Conservation (phyloP, 2,888 invertebrate genomes). For the Pseudoips prasinana region DNA sequence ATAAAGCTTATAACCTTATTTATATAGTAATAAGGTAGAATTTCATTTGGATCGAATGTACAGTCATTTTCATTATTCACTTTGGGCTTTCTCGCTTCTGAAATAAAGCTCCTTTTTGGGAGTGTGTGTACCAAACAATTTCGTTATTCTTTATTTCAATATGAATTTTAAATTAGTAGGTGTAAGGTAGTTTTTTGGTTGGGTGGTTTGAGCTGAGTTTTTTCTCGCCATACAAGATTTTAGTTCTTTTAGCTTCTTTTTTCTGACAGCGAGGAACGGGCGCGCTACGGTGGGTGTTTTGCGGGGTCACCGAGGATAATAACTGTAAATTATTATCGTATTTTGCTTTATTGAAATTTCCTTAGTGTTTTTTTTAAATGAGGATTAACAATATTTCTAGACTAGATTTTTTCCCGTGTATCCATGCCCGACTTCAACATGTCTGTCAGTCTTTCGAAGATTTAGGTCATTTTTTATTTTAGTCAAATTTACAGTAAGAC, state of each 20-base stretch:
- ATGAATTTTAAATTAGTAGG: slow-evolving; percentile 33
- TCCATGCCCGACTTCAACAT: too few relatives aligned
- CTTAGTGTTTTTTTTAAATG: slow-evolving; percentile 68
- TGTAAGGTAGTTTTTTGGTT: slow-evolving; percentile 45
- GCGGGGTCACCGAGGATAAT: slow-evolving; percentile 80
- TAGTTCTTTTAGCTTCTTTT: slow-evolving; percentile 68
- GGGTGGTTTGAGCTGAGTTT: slow-evolving; percentile 40
- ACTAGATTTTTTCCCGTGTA: too few relatives aligned
- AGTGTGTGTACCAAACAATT: slow-evolving; percentile 46
- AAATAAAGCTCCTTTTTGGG: slow-evolving; percentile 78
- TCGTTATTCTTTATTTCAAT: slow-evolving; percentile 20
- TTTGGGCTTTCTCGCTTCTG: slow-evolving; percentile 77
- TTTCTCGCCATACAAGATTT: slow-evolving; percentile 76
- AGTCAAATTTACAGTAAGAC: too few relatives aligned
- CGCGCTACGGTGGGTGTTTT: slow-evolving; percentile 76
- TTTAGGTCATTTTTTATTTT: too few relatives aligned
- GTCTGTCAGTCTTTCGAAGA: too few relatives aligned
- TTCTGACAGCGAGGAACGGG: slow-evolving; percentile 68
- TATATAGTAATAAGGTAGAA: slow-evolving; percentile 30
- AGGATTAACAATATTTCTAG: too few relatives aligned
- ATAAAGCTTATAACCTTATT: slow-evolving; percentile 43
- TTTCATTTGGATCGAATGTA: slow-evolving; percentile 29
- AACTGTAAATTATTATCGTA: slow-evolving; percentile 81
- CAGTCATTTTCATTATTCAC: slow-evolving; percentile 71
- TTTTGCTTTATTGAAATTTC: slow-evolving; percentile 75